Evolutionary conservation across 2,888 invertebrate species (phyloP).

Genomic region (Hoplodrina ambigua): DNA sequence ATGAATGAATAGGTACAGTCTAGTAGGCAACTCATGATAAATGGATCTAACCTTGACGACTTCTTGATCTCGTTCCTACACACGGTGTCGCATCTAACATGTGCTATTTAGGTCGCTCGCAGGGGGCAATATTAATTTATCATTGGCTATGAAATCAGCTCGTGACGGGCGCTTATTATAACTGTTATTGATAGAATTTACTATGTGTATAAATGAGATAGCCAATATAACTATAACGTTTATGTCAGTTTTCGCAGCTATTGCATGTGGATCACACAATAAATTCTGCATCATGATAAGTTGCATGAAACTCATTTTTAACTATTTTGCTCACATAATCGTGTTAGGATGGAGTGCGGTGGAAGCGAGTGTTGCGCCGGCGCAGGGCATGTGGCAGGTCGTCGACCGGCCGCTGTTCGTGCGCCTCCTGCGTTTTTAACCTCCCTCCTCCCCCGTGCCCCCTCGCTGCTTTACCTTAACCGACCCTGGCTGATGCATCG

Average conservation of each 20-base stretch:
- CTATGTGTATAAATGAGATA: slow-evolving; percentile 16
- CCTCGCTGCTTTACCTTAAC: slow-evolving; percentile 80
- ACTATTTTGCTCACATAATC: slow-evolving; percentile 78
- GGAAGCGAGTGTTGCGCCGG: slow-evolving; percentile 85
- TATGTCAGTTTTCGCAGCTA: slow-evolving; percentile 21
- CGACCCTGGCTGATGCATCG: slow-evolving; percentile 88
- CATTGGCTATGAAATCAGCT: slow-evolving; percentile 66
- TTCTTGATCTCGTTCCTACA: slow-evolving; percentile 87
- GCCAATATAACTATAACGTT: slow-evolving; percentile 19
- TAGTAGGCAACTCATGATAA: slow-evolving; percentile 83
- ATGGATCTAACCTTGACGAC: slow-evolving; percentile 88
- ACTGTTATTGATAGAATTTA: slow-evolving; percentile 34
- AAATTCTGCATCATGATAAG: slow-evolving; percentile 16
- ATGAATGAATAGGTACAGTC: slow-evolving; percentile 66
- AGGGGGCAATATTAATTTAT: slow-evolving; percentile 76
- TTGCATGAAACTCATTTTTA: slow-evolving; percentile 51
- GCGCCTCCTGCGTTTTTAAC: slow-evolving; percentile 88
- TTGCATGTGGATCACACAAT: slow-evolving; percentile 18
- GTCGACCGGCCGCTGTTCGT: slow-evolving; percentile 88
- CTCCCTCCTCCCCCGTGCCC: slow-evolving; percentile 76
- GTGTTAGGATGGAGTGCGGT: slow-evolving; percentile 81
- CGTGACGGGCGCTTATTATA: slow-evolving; percentile 30
- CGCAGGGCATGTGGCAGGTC: slow-evolving; percentile 88
- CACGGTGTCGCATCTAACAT: slow-evolving; percentile 81
- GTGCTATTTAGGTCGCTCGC: slow-evolving; percentile 82